These are phyloP conservation scores for Acleris laterana DNA, from an alignment of 2,888 invertebrate genomes.

Conservation along the genomic window DNA sequence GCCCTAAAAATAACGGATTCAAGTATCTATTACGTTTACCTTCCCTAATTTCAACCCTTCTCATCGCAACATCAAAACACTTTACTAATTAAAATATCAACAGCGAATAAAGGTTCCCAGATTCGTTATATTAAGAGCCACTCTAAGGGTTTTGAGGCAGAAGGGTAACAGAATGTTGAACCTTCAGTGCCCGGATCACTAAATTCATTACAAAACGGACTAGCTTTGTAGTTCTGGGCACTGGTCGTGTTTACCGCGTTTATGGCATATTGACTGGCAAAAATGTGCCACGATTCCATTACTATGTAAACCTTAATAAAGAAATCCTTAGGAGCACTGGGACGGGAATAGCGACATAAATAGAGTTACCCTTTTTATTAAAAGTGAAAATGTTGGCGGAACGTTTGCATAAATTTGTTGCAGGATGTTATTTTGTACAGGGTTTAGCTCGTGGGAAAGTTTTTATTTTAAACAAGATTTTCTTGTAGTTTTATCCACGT, in stretches of 20 bases:
- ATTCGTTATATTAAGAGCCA: constrained; percentile 5
- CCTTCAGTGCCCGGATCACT: too few relatives aligned
- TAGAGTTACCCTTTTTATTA: background rate
- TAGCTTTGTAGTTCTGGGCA: too few relatives aligned
- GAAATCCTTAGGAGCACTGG: constrained; percentile 9
- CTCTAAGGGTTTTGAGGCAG: background rate
- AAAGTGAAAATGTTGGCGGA: background rate
- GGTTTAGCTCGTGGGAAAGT: too few relatives aligned
- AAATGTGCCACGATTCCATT: constrained; percentile 23
- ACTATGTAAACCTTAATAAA: constrained; percentile 18
- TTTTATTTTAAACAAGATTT: too few relatives aligned
- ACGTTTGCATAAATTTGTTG: too few relatives aligned
- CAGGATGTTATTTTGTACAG: too few relatives aligned
- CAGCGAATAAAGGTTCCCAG: constrained; percentile 6
- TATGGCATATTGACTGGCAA: constrained; percentile 6
- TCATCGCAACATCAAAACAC: background rate
- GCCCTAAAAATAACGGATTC: too few relatives aligned
- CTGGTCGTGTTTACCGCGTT: too few relatives aligned
- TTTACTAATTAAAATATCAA: constrained; percentile 6
- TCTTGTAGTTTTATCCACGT: too few relatives aligned
- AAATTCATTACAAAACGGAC: too few relatives aligned
- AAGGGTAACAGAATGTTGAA: constrained; percentile 14
- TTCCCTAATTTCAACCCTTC: background rate
- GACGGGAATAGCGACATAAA: background rate
- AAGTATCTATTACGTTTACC: background rate